Conservation (phyloP, 2,797 vertebrate genomes). For the Sebastes iracundus region DNA sequence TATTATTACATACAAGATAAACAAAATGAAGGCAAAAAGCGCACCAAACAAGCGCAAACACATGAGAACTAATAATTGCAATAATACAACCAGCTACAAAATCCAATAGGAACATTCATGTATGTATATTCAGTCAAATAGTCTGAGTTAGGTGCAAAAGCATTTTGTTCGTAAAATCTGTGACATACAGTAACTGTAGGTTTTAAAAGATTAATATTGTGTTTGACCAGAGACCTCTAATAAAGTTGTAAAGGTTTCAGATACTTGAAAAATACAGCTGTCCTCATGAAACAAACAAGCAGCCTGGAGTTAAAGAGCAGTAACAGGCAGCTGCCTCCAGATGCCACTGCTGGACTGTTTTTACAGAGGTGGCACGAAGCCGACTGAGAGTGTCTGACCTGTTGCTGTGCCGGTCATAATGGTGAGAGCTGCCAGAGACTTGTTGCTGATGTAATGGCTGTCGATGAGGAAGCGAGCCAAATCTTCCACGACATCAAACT, state of each 20-base stretch:
- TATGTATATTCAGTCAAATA: not conserved
- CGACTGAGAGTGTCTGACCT: constrained; percentile 78
- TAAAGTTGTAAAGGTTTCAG: not conserved
- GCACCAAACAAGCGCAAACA: not conserved
- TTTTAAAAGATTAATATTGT: not conserved
- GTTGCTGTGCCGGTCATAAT: constrained; percentile 92
- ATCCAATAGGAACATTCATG: not conserved
- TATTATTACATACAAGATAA: not conserved
- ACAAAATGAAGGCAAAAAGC: not conserved
- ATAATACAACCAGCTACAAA: not conserved
- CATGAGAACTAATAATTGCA: not conserved
- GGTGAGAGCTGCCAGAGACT: constrained; percentile 95
- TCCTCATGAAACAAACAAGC: not conserved
- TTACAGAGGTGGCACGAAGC: not conserved
- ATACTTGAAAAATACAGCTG: not conserved
- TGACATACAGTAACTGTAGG: not conserved
- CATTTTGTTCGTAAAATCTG: not conserved
- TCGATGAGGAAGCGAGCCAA: constrained; percentile 96
- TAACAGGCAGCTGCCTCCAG: constrained; percentile 60
- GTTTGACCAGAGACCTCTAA: not conserved
- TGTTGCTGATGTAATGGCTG: constrained; percentile 98
- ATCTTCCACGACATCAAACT: constrained; percentile 95
- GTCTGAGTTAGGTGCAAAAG: not conserved
- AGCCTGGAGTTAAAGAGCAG: not conserved
- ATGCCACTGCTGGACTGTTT: constrained; percentile 43